Evolutionary conservation across 1,140 invertebrate genomes (phyloP).

Genomic region (Drosophila punjabiensis): DNA sequence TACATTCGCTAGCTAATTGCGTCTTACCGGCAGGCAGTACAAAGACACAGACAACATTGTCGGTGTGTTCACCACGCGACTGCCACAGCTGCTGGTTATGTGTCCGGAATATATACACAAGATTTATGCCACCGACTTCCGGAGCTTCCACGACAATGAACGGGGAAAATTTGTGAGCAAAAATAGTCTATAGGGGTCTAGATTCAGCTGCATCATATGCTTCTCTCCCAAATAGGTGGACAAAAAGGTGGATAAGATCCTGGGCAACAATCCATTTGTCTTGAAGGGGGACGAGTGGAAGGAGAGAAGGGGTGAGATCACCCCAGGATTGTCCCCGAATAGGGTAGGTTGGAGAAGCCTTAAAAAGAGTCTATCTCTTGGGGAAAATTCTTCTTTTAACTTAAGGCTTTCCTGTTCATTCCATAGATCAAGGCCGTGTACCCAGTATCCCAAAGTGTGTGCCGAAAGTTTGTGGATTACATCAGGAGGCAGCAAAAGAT

Average conservation of each 20-base stretch:
- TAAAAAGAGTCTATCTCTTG: background rate
- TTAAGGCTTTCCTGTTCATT: background rate
- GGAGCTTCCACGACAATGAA: slow-evolving; percentile 81
- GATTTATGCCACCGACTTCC: slow-evolving; percentile 86
- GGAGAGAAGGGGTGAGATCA: slow-evolving; percentile 86
- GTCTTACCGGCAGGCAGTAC: slow-evolving; percentile 31
- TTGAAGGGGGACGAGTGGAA: slow-evolving; percentile 86
- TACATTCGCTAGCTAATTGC: background rate
- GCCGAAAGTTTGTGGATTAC: slow-evolving; percentile 53
- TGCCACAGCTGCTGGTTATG: slow-evolving; percentile 82
- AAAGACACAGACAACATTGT: slow-evolving; percentile 56
- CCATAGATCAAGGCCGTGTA: slow-evolving; percentile 56
- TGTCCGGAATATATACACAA: slow-evolving; percentile 86
- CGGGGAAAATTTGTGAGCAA: slow-evolving; percentile 40
- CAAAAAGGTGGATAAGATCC: slow-evolving; percentile 79
- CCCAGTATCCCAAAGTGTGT: slow-evolving; percentile 58
- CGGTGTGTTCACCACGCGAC: slow-evolving; percentile 55
- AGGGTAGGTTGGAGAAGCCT: slow-evolving; percentile 49
- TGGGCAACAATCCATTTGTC: slow-evolving; percentile 85
- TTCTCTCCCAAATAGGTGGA: slow-evolving; percentile 47
- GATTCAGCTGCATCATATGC: slow-evolving; percentile 5
- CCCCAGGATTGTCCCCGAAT: slow-evolving; percentile 86
- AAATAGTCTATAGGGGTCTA: slow-evolving; percentile 33
- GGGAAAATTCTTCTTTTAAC: background rate
- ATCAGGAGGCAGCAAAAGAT: slow-evolving; percentile 47